Evolutionary conservation across 2,113 vertebrate species (phyloP).

Genomic region (Ardeotis arabs): DNA sequence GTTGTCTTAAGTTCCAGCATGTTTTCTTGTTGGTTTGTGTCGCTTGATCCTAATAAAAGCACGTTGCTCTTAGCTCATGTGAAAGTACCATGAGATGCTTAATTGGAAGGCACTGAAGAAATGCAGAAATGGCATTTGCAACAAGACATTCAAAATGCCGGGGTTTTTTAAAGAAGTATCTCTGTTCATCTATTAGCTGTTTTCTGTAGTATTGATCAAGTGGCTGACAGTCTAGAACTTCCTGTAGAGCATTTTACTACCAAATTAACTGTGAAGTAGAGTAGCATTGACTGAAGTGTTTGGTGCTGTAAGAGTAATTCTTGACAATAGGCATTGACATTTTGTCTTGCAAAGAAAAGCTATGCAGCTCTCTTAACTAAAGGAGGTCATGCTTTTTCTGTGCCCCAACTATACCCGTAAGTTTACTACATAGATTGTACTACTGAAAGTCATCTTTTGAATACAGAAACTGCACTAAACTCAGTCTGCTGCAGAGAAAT

Average conservation of each 20-base stretch:
- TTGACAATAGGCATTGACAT: constrained; percentile 58
- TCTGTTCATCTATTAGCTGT: neutral
- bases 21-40: constrained; percentile 38
- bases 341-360: constrained; percentile 55
- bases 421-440: constrained; percentile 58
- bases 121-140: neutral
- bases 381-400: neutral
- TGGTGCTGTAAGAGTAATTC: constrained; percentile 59
- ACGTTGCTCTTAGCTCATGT: neutral
- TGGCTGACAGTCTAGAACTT: constrained; percentile 48
- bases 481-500: constrained; percentile 59
- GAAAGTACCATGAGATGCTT: constrained; percentile 44
- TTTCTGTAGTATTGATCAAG: constrained; percentile 26
- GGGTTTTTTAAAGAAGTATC: neutral
- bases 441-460: constrained; percentile 68
- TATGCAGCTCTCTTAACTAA: constrained; percentile 42
- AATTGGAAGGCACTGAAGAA: constrained; percentile 30
- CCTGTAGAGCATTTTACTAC: constrained; percentile 56
- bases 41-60: neutral
- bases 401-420: neutral
- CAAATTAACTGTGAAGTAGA: constrained; percentile 69
- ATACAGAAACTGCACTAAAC: constrained; percentile 61
- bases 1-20: constrained; percentile 14
- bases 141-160: neutral
- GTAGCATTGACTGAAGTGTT: constrained; percentile 66